Evolutionary conservation across 2,888 invertebrate species (phyloP).

Genomic region (Caenorhabditis virilis): DNA sequence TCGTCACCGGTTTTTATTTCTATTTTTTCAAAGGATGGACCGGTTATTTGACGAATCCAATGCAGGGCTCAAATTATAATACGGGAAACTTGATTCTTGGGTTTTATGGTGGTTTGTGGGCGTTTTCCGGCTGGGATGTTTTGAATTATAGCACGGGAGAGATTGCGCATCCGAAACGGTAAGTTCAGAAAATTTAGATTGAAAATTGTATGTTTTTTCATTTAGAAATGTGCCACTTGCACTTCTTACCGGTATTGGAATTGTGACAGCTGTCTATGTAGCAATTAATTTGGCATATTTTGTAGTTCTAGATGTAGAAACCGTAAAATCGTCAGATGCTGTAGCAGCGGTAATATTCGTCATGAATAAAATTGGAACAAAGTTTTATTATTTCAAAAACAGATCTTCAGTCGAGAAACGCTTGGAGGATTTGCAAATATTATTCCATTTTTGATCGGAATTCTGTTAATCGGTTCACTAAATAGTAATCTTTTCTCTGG

Average conservation of each 20-base stretch:
- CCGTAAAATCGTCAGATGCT: constrained; percentile 65
- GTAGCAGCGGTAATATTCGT: constrained; percentile 61
- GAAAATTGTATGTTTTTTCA: not conserved
- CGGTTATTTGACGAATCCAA: constrained; percentile 52
- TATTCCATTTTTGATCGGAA: constrained; percentile 67
- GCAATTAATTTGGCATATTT: constrained; percentile 67
- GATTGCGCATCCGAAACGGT: constrained; percentile 59
- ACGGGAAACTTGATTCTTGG: constrained; percentile 63
- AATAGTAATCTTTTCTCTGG: constrained; percentile 67
- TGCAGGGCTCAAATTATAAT: constrained; percentile 56
- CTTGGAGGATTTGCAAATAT: constrained; percentile 62
- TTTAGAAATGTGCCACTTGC: constrained; percentile 65
- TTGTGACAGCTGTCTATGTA: constrained; percentile 61
- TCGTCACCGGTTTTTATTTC: constrained; percentile 65
- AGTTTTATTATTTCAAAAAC: constrained; percentile 7
- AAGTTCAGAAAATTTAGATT: not conserved
- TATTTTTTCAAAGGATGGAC: constrained; percentile 65
- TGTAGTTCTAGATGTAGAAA: constrained; percentile 66
- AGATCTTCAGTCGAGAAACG: constrained; percentile 65
- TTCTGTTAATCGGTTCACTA: constrained; percentile 65
- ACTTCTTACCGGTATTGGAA: constrained; percentile 57
- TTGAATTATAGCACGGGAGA: constrained; percentile 66
- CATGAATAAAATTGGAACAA: not conserved
- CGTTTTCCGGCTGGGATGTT: constrained; percentile 67
- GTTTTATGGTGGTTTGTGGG: constrained; percentile 67